Percentiles rank a stretch among this genome's conserved stretches.
phyloP scores from a whole-genome alignment of 2,113 vertebrate species.

The Enhydra lutris region DNA sequence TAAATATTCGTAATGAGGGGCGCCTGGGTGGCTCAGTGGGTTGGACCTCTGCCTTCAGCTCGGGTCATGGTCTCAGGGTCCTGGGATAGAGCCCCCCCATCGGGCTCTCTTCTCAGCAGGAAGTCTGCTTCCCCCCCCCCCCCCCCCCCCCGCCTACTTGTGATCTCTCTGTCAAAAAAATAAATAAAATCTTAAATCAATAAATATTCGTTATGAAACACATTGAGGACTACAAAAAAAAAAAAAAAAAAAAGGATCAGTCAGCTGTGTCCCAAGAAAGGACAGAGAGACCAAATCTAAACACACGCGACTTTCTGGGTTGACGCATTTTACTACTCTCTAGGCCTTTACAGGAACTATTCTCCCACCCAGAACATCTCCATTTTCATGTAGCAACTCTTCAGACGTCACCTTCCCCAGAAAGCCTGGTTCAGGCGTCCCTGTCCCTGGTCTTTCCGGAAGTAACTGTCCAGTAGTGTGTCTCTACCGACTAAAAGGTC shows the following conservation, averaged over 20 bases:
- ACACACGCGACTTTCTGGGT: not conserved
- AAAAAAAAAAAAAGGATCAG: not conserved
- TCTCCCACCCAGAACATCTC: not conserved
- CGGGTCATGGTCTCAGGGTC: too few relatives aligned
- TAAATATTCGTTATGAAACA: not conserved
- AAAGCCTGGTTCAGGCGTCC: not conserved
- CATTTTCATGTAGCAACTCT: not conserved
- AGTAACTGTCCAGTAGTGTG: not conserved
- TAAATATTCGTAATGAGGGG: not conserved
- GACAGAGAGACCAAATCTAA: not conserved
- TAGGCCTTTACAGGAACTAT: not conserved
- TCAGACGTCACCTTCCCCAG: not conserved
- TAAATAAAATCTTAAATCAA: too few relatives aligned
- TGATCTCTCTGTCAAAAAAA: too few relatives aligned
- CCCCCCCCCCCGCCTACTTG: too few relatives aligned
- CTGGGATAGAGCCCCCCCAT: too few relatives aligned
- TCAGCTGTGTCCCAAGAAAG: not conserved
- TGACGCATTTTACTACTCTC: not conserved
- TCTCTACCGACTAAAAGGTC: fast-evolving
- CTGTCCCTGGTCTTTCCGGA: not conserved
- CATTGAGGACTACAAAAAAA: not conserved
- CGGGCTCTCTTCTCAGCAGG: too few relatives aligned
- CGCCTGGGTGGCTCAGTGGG: too few relatives aligned
- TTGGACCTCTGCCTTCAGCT: too few relatives aligned
- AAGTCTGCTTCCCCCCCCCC: too few relatives aligned